These are phyloP conservation scores for Pachypanchax playfairii DNA, from an alignment of 2,113 vertebrate species.

Conservation along the genomic window DNA sequence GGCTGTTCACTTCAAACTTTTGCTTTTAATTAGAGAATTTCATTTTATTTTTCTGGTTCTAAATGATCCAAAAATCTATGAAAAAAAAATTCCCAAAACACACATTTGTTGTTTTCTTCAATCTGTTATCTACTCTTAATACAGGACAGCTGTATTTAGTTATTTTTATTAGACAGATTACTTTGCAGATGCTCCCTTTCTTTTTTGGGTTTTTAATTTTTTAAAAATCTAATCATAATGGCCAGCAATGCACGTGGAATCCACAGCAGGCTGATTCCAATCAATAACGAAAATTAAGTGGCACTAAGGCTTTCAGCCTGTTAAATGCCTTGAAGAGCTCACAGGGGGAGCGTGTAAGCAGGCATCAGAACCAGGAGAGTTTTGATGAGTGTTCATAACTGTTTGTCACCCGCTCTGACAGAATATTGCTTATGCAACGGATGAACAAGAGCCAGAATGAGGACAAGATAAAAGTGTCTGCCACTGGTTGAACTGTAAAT, in stretches of 20 bases:
- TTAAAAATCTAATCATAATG: constrained; percentile 1
- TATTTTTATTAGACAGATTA: constrained; percentile 36
- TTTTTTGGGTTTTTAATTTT: background rate
- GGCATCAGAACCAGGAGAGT: constrained; percentile 13
- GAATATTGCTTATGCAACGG: constrained; percentile 58
- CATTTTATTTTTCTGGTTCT: no score
- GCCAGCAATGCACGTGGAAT: constrained; percentile 19
- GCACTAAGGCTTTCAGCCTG: constrained; percentile 3
- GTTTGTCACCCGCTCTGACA: constrained; percentile 36
- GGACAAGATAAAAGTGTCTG: constrained; percentile 32
- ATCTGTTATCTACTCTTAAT: constrained; percentile 32
- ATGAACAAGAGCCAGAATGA: constrained; percentile 46
- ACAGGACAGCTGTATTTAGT: constrained; percentile 17
- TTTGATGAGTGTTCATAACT: constrained; percentile 7
- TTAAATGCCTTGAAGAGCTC: constrained; percentile 11
- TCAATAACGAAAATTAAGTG: constrained; percentile 35
- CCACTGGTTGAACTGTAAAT: constrained; percentile 7
- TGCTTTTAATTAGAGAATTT: no score
- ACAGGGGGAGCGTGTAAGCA: constrained; percentile 1
- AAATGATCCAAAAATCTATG: no score
- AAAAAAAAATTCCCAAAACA: no score
- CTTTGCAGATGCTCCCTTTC: constrained; percentile 40
- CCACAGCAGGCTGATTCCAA: constrained; percentile 13
- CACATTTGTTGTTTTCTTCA: background rate
- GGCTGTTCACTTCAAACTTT: no score